Evolutionary conservation across 2,797 vertebrate genomes (phyloP), one percentile per base, ranked within the genome.

Genomic region (Acanthopagrus latus): DNA sequence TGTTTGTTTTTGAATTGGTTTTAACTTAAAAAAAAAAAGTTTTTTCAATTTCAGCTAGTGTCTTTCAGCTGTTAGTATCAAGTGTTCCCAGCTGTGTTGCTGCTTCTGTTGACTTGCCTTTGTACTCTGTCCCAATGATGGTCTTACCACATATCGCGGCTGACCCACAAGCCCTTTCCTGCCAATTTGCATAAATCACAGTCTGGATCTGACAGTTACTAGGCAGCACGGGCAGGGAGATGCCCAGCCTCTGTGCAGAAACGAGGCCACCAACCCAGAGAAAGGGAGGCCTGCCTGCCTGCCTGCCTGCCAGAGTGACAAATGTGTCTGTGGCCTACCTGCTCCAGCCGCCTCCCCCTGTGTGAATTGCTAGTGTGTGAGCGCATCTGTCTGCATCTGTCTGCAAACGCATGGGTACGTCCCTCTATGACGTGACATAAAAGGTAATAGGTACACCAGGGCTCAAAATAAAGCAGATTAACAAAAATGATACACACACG

Each of bases 101-200:
- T 74, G 66, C 70, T 43, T 75, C 77, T 81, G 71, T 71, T 79
- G 74, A 77, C 79, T 85, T 73, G 70, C 55, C 79, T 86, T 88
- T 81, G 71, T 82, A 76, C 71, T 59, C 71, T 72, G 64, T 86
- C 69, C 78, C 80, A 64, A n/a, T 82, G 74, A 91, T 88, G 84
- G 89, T 93, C 89, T 91, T 87, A 86, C 89, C 77, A 83, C 90
- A 89, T 91, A 94, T 93, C 88, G 25, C 67, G 41, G 79, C 86
- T 94, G 93, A 95, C 93, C 94, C 90, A 88, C 87, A 91, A 94
- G 93, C 89, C 91, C 92, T 91, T 89, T 80, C 87, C 88, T 91
- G 90, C 85, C 82, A 81, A 94, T 95, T 95, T 95, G 91, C 93
- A 95, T 95, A 93, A 94, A 95, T 95, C 93, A 91, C 88, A 83